Conservation (phyloP, 2,113 vertebrate species). For the Pelmatolapia mariae region DNA sequence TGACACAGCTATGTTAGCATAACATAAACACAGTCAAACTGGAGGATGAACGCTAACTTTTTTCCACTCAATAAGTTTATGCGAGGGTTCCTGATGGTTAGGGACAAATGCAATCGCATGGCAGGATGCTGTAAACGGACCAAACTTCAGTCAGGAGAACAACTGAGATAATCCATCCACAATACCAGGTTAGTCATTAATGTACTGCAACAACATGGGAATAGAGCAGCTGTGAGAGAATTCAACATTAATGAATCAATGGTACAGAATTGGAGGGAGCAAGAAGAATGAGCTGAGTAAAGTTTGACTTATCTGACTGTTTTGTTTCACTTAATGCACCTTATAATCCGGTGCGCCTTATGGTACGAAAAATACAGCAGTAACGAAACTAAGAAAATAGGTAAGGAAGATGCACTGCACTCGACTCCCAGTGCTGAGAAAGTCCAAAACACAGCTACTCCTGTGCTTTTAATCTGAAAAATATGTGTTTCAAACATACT, state of each 20-base stretch:
- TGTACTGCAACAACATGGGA: neutral
- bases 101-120: accelerated
- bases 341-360: neutral
- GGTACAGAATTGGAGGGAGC: accelerated
- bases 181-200: neutral
- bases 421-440: neutral
- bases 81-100: accelerated
- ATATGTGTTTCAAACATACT: neutral
- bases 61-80: accelerated
- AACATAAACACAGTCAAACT: accelerated
- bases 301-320: neutral
- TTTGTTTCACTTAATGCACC: neutral
- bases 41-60: accelerated
- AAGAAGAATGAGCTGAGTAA: neutral
- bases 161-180: neutral
- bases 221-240: accelerated
- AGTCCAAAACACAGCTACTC: neutral
- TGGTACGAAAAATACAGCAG: neutral
- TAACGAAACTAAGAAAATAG: neutral
- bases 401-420: neutral
- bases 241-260: neutral
- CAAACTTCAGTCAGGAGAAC: neutral
- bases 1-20: neutral
- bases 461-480: neutral
- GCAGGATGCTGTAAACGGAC: neutral